Percentiles rank a stretch among this genome's conserved stretches.
Conservation (phyloP, 2,888 invertebrate species). For the Ellobium chinense region DNA sequence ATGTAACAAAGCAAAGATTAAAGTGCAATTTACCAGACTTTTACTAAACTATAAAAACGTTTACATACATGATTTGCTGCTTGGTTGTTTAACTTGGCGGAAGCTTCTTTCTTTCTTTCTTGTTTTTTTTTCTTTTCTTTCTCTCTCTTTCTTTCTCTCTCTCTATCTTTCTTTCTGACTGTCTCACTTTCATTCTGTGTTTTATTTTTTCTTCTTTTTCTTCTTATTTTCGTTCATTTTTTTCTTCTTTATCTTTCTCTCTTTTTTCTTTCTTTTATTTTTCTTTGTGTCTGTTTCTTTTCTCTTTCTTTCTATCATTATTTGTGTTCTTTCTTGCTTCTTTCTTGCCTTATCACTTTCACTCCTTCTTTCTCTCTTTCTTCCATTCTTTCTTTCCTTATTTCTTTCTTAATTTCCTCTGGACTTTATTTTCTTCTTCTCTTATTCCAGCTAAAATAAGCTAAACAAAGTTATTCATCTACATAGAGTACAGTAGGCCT, state of each 20-base stretch:
- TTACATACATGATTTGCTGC: too few species aligned
- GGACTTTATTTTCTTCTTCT: background rate
- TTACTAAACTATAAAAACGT: too few species aligned
- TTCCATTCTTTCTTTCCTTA: background rate
- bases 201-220: too few species aligned
- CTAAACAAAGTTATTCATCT: too few species aligned
- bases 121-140: background rate
- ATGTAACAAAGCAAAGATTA: background rate
- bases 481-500: too few species aligned
- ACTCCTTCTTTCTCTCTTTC: background rate
- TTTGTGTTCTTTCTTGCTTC: background rate
- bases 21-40: too few species aligned
- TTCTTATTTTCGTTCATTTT: too few species aligned
- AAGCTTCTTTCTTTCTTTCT: background rate
- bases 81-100: too few species aligned
- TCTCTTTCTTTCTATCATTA: background rate
- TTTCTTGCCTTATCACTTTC: too few species aligned
- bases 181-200: too few species aligned
- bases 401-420: background rate
- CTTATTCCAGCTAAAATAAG: too few species aligned
- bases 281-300: background rate
- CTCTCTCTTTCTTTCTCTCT: background rate
- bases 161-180: conserved; percentile 9
- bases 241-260: background rate
- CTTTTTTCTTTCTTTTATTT: background rate